Percentiles rank a stretch among this genome's conserved stretches.
phyloP scores from a whole-genome alignment of 2,888 invertebrate species.

The Argyra leucocephala region DNA sequence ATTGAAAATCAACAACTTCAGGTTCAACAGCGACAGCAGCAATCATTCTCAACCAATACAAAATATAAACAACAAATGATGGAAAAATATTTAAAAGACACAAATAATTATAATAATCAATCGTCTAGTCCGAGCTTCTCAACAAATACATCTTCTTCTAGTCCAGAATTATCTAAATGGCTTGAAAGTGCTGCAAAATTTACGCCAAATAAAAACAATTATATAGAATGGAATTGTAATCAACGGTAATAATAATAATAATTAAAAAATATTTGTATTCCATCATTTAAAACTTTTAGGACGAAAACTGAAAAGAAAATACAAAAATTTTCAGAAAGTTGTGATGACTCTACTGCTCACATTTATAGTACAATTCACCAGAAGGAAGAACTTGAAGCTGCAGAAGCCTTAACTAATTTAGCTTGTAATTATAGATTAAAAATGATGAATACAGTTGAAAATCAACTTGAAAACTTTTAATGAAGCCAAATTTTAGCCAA shows the following conservation, averaged over 20 bases:
- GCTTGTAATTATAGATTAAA: slow-evolving; percentile 46
- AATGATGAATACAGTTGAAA: slow-evolving; percentile 29
- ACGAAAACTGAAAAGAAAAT: slow-evolving; percentile 16
- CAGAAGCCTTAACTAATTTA: slow-evolving; percentile 61
- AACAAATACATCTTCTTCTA: slow-evolving; percentile 29
- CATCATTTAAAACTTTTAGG: slow-evolving; percentile 12
- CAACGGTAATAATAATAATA: slow-evolving; percentile 36
- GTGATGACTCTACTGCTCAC: slow-evolving; percentile 15
- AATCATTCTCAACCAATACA: slow-evolving; percentile 28
- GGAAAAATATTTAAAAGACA: slow-evolving; percentile 50
- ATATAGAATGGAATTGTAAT: slow-evolving; percentile 52
- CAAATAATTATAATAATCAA: slow-evolving; percentile 16
- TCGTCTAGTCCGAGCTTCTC: slow-evolving; percentile 27
- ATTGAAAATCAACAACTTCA: slow-evolving; percentile 17
- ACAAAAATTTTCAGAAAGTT: slow-evolving; percentile 12
- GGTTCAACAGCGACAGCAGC: slow-evolving; percentile 26
- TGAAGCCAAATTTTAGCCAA: neutral
- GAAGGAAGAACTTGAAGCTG: slow-evolving; percentile 65
- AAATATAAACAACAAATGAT: slow-evolving; percentile 53
- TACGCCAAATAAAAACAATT: slow-evolving; percentile 61
- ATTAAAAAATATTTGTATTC: no score
- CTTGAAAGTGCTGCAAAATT: slow-evolving; percentile 65
- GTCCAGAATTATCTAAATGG: slow-evolving; percentile 63
- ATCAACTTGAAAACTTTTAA: neutral
- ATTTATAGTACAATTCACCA: slow-evolving; percentile 46